Evolutionary conservation across 1,140 invertebrate species (phyloP), one percentile per base, ranked within the genome.

Genomic region (Whitmania pigra): DNA sequence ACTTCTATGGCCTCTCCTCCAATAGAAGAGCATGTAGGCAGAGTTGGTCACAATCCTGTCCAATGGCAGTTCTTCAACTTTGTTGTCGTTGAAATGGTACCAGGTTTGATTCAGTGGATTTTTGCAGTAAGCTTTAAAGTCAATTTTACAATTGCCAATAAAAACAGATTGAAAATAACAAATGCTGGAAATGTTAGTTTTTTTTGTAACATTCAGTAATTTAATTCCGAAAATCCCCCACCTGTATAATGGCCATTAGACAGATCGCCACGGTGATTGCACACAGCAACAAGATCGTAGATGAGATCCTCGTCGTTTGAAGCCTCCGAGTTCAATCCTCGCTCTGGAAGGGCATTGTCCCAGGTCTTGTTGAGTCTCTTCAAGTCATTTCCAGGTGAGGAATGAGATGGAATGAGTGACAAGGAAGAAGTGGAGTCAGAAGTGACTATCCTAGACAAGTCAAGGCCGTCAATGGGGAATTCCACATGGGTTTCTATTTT

Each of bases 231-330:
- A 36, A 49, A 49, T 49, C 43, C 15, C 15, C 43, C 15, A 49
- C 43, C 43, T 17, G 57, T 63, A n/a, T 63, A 63, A 17, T 63
- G 57, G 1, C 57, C 57, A 20, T 63, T 63, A 0, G 22, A 5
- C 57, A 63, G 57, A 20, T 63, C 57, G 11, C 57, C 57, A 63
- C 22, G 57, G 57, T 63, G 57, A 63, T 63, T 63, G 57, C 57
- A 63, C 9, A 63, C 57, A n/a, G 57, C 57, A 63, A 63, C 22
- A 63, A 63, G 57, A 63, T 63, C 57, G 15, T 63, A 63, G 29
- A 63, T n/a, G 29, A 25, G 29, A n/a, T 57, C 54, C 2, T 49
- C 43, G 43, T 49, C 43, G 43, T 49, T 49, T 13, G 9, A 17
- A 49, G 43, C 43, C 43, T 49, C 43, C 11, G 43, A 49, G 43